Evolutionary conservation across 2,888 invertebrate genomes (phyloP).

Genomic region (Odontocerum albicorne): DNA sequence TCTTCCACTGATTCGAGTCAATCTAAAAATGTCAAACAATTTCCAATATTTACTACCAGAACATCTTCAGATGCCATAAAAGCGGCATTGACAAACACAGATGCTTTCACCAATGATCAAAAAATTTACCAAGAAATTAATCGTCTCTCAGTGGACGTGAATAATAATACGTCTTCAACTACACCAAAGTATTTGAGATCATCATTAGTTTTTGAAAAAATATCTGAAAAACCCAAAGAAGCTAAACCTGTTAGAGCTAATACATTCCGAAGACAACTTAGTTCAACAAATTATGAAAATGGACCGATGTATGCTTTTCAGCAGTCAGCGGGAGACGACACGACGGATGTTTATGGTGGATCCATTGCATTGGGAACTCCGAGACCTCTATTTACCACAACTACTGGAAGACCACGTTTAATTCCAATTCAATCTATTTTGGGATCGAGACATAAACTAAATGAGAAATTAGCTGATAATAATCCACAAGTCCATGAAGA

Average conservation of each 20-base stretch:
- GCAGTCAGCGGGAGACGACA: slow-evolving; percentile 66
- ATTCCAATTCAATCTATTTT: slow-evolving; percentile 56
- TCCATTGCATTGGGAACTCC: slow-evolving; percentile 65
- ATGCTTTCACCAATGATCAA: slow-evolving; percentile 10
- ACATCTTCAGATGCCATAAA: slow-evolving; percentile 8
- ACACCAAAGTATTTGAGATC: slow-evolving; percentile 48
- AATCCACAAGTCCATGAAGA: slow-evolving; percentile 45
- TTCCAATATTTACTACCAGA: slow-evolving; percentile 32
- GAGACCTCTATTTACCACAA: slow-evolving; percentile 69
- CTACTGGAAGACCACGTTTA: slow-evolving; percentile 58
- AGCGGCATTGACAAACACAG: slow-evolving; percentile 1
- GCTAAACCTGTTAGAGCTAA: slow-evolving; percentile 55
- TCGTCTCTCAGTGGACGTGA: slow-evolving; percentile 19
- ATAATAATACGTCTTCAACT: slow-evolving; percentile 38
- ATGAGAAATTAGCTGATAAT: slow-evolving; percentile 36
- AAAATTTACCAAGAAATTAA: slow-evolving; percentile 26
- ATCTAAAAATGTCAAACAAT: slow-evolving; percentile 23
- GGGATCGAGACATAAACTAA: slow-evolving; percentile 52
- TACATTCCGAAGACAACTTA: slow-evolving; percentile 63
- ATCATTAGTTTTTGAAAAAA: slow-evolving; percentile 59
- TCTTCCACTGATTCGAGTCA: slow-evolving; percentile 20
- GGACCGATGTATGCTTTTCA: slow-evolving; percentile 60
- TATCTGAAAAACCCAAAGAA: slow-evolving; percentile 50
- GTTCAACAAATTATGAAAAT: slow-evolving; percentile 56
- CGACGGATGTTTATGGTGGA: slow-evolving; percentile 69